These are phyloP conservation scores for Hyppa rectilinea DNA, from an alignment of 2,888 invertebrate genomes.

Conservation along the genomic window DNA sequence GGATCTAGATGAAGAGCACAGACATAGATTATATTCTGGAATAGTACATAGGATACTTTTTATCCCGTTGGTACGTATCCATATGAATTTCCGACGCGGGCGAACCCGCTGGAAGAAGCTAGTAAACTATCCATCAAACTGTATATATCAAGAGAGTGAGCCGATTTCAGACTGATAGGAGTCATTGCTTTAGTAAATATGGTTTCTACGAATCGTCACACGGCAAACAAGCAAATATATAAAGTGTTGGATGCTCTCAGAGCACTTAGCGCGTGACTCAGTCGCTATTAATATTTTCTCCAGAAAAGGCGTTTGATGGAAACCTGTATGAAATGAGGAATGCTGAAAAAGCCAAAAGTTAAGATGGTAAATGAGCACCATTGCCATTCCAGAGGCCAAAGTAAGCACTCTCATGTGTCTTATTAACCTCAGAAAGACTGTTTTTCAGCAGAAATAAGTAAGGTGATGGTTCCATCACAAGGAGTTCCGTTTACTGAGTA, in stretches of 20 bases:
- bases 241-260: not conserved
- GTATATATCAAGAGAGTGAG: slow-evolving; percentile 8
- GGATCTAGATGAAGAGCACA: too few relatives aligned
- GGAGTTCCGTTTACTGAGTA: not conserved
- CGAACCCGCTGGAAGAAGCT: too few relatives aligned
- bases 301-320: not conserved
- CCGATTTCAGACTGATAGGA: not conserved
- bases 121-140: too few relatives aligned
- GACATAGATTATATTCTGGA: too few relatives aligned
- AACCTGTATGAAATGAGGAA: too few relatives aligned
- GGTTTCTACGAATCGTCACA: slow-evolving; percentile 13
- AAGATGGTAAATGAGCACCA: rapidly evolving
- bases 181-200: slow-evolving; percentile 2
- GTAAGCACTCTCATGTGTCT: not conserved
- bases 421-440: not conserved
- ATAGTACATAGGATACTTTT: too few relatives aligned
- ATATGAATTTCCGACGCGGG: too few relatives aligned
- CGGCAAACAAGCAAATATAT: not conserved
- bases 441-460: not conserved
- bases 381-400: not conserved
- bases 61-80: too few relatives aligned
- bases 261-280: slow-evolving; percentile 18
- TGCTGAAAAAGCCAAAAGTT: not conserved
- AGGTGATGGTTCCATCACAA: not conserved
- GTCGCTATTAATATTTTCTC: not conserved